Conservation (phyloP, 2,888 invertebrate species). For the Epirrita christyi region DNA sequence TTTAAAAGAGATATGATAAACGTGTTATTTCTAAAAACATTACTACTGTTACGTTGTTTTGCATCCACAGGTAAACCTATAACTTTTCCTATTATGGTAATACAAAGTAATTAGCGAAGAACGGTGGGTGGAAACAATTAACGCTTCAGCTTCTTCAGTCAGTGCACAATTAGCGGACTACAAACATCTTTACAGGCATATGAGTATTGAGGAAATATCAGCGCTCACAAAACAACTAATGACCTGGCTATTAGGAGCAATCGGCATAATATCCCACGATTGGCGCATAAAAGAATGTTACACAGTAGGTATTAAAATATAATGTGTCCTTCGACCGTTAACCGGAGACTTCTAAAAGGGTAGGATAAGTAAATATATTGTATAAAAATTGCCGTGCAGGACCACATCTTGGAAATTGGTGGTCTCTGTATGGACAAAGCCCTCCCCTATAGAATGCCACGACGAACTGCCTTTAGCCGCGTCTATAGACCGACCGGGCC, state of each 20-base stretch:
- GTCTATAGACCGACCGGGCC: no score
- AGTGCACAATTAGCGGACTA: conserved; percentile 58
- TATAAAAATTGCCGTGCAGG: no score
- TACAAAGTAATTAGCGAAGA: conserved; percentile 64
- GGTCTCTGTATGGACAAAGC: no score
- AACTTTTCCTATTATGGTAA: conserved; percentile 50
- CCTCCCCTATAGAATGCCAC: no score
- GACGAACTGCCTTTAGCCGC: no score
- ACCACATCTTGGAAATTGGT: no score
- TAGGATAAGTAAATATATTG: no score
- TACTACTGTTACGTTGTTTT: neutral
- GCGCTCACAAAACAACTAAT: conserved; percentile 44
- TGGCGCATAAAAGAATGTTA: neutral
- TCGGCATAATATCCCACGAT: conserved; percentile 12
- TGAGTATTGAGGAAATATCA: conserved; percentile 61
- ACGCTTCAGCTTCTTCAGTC: conserved; percentile 47
- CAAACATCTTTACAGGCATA: conserved; percentile 46
- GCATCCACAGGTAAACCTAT: conserved; percentile 13
- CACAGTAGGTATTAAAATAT: no score
- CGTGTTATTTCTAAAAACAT: no score
- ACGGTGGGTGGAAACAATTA: conserved; percentile 63
- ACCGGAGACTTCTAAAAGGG: neutral
- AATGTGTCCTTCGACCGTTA: neutral
- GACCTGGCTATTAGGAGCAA: conserved; percentile 19
- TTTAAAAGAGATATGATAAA: neutral